Conservation (phyloP, 2,113 vertebrate genomes). For the Otocyon megalotis region DNA sequence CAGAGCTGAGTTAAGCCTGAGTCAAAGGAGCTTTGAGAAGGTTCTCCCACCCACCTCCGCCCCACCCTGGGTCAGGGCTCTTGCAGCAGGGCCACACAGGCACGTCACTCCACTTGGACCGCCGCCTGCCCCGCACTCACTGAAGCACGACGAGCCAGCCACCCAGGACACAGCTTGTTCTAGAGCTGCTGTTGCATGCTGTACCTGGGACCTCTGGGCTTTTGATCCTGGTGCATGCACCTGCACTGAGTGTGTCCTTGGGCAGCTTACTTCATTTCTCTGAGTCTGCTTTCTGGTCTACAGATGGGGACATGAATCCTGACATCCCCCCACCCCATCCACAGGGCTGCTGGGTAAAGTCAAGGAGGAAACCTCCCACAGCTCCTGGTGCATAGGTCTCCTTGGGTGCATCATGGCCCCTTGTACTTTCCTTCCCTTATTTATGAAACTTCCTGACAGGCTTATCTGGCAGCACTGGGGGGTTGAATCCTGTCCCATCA, state of each 20-base stretch:
- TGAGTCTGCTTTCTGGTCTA: neutral
- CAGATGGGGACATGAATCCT: neutral
- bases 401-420: too few species aligned
- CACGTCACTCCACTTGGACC: neutral
- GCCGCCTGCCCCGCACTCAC: neutral
- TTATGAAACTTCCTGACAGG: neutral
- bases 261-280: neutral
- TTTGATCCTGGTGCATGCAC: neutral
- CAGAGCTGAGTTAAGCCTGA: conserved; percentile 25
- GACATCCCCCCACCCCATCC: neutral
- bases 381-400: neutral
- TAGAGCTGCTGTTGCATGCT: neutral
- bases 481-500: neutral
- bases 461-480: neutral
- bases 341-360: neutral
- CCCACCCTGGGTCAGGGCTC: neutral
- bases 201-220: neutral
- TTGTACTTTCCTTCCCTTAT: neutral
- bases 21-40: neutral
- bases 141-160: neutral
- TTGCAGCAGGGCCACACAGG: neutral
- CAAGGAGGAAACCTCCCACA: neutral
- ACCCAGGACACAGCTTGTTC: neutral
- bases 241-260: neutral
- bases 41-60: neutral